Conservation (phyloP, 1,140 invertebrate genomes). For the Matsumurasca onukii region DNA sequence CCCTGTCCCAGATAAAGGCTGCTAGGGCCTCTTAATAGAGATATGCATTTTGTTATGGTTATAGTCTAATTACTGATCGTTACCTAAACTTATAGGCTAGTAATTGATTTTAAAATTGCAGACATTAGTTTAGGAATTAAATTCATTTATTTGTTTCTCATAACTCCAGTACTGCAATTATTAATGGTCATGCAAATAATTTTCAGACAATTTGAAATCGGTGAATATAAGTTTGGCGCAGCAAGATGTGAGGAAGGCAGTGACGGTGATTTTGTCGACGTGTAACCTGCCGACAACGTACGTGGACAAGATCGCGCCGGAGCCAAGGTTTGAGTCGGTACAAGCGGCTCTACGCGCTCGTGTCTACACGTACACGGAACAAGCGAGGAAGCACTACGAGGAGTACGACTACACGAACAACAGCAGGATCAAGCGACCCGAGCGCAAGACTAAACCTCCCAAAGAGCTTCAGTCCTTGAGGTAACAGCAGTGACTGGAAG, state of each 20-base stretch:
- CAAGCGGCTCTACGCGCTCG: constrained; percentile 21
- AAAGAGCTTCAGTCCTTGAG: constrained; percentile 12
- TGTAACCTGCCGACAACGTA: constrained; percentile 83
- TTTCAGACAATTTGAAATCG: constrained; percentile 63
- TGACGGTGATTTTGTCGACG: constrained; percentile 72
- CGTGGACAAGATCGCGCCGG: constrained; percentile 65
- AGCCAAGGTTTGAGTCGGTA: not conserved
- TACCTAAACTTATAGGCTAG: too few relatives aligned
- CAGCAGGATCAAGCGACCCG: constrained; percentile 26
- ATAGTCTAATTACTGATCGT: too few relatives aligned
- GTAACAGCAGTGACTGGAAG: too few relatives aligned
- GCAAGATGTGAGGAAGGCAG: constrained; percentile 68
- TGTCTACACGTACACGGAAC: constrained; percentile 21
- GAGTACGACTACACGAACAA: constrained; percentile 26
- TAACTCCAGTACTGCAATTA: too few relatives aligned
- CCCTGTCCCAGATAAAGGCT: too few relatives aligned
- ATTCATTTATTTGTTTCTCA: too few relatives aligned
- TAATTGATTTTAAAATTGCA: too few relatives aligned
- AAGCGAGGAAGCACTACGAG: not conserved
- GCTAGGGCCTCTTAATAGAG: too few relatives aligned
- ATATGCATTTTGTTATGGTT: too few relatives aligned
- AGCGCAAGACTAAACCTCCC: not conserved
- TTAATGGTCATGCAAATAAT: too few relatives aligned
- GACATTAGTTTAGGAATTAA: too few relatives aligned
- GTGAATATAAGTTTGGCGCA: constrained; percentile 71